Conservation (phyloP, 92 coral and sea anemone species). For the Palythoa caribaeorum region DNA sequence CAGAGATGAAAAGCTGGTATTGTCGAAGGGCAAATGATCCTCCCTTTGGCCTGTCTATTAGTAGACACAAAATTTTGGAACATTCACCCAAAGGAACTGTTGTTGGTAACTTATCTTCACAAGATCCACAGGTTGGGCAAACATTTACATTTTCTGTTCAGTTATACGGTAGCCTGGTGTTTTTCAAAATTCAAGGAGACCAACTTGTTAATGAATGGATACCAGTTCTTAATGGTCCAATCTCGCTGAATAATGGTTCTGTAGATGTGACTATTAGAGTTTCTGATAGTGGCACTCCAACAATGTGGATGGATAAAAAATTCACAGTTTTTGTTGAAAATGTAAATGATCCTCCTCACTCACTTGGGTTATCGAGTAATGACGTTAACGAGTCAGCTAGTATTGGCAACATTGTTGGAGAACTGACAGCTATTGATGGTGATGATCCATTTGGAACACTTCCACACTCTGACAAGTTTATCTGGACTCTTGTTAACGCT, state of each 20-base stretch:
- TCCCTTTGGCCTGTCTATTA: conserved; percentile 63
- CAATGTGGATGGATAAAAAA: conserved; percentile 73
- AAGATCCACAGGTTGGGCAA: conserved; percentile 77
- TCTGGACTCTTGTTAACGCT: conserved; percentile 68
- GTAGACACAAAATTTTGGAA: conserved; percentile 65
- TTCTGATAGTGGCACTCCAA: conserved; percentile 82
- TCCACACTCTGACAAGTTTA: conserved; percentile 71
- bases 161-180: conserved; percentile 31
- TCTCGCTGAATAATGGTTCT: conserved; percentile 56
- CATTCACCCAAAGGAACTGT: conserved; percentile 70
- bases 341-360: conserved; percentile 92
- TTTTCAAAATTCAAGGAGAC: conserved; percentile 67
- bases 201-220: conserved; percentile 76
- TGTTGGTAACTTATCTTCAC: conserved; percentile 74
- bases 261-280: conserved; percentile 67
- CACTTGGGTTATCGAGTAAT: conserved; percentile 69
- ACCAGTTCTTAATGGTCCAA: conserved; percentile 76
- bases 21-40: conserved; percentile 95
- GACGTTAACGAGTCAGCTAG: conserved; percentile 77
- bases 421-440: conserved; percentile 81
- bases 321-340: conserved; percentile 67
- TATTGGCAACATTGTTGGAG: conserved; percentile 72
- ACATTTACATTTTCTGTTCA: conserved; percentile 75
- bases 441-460: conserved; percentile 74
- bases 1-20: conserved; percentile 58